phyloP scores from a whole-genome alignment of 2,797 vertebrate species.

The Danio jaintianensis region DNA sequence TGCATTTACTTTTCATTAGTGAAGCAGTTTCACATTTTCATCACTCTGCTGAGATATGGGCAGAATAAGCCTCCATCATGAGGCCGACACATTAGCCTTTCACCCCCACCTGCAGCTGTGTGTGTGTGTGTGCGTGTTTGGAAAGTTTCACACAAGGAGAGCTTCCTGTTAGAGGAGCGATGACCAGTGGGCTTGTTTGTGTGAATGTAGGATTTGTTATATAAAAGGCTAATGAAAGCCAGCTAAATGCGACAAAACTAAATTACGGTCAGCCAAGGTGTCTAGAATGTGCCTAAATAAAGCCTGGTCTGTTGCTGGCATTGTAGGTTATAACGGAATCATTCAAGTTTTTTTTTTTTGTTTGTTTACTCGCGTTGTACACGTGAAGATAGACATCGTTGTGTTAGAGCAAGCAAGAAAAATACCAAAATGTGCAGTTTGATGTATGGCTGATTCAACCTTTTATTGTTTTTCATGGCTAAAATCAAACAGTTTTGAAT shows the following conservation, averaged over 20 bases:
- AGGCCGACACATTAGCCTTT: conserved; percentile 87
- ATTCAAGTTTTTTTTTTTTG: neutral
- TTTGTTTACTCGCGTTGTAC: neutral
- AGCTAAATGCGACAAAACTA: conserved; percentile 61
- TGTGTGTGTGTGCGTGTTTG: conserved; percentile 46
- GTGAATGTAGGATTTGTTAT: conserved; percentile 81
- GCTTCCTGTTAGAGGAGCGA: conserved; percentile 43
- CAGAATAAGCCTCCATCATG: conserved; percentile 90
- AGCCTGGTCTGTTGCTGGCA: conserved; percentile 58
- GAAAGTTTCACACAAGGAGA: conserved; percentile 42
- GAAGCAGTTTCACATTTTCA: conserved; percentile 93
- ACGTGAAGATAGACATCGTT: neutral
- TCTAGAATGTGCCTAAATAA: conserved; percentile 67
- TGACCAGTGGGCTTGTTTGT: conserved; percentile 87
- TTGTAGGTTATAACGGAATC: conserved; percentile 23
- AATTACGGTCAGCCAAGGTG: conserved; percentile 73
- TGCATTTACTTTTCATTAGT: conserved; percentile 92
- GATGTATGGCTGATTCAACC: no score
- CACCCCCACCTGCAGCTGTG: conserved; percentile 86
- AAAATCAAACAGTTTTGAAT: no score
- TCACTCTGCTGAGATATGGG: conserved; percentile 95
- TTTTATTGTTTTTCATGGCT: no score
- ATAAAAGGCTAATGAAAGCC: conserved; percentile 73
- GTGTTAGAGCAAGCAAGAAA: neutral
- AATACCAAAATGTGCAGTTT: no score